phyloP scores from a whole-genome alignment of 2,113 vertebrate species.

The Megalops atlanticus region DNA sequence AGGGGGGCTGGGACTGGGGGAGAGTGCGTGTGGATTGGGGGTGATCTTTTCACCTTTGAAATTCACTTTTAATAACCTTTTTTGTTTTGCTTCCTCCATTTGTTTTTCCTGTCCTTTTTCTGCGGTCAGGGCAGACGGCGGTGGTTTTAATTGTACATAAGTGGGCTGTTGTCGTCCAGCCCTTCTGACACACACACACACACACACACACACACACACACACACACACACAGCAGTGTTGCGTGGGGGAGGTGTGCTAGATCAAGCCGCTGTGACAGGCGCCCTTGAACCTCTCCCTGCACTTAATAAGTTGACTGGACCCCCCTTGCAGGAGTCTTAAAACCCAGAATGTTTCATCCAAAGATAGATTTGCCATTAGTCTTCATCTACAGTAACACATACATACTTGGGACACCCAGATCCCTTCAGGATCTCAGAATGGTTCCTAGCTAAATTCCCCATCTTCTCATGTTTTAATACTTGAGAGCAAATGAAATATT shows the following conservation, averaged over 20 bases:
- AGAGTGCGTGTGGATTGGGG: no score
- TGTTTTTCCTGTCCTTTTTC: slow-evolving; percentile 21
- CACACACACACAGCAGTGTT: background rate
- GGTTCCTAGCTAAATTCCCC: slow-evolving; percentile 65
- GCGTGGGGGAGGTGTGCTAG: background rate
- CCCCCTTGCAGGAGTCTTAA: background rate
- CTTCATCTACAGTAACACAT: background rate
- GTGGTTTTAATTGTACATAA: slow-evolving; percentile 60
- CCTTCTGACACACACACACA: background rate
- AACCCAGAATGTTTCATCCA: background rate
- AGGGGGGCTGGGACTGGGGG: no score
- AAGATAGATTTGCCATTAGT: background rate
- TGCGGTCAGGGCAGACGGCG: slow-evolving; percentile 48
- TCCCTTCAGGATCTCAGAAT: slow-evolving; percentile 59
- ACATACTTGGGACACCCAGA: slow-evolving; percentile 61
- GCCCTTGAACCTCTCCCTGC: no score
- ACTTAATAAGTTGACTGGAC: no score
- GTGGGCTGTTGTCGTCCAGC: slow-evolving; percentile 3
- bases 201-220: slow-evolving; percentile 14
- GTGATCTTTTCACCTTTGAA: slow-evolving; percentile 81
- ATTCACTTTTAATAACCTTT: slow-evolving; percentile 72
- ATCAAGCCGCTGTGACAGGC: background rate
- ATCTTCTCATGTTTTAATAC: slow-evolving; percentile 68
- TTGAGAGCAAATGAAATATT: slow-evolving; percentile 72
- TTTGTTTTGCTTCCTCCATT: slow-evolving; percentile 25